Evolutionary conservation across 2,888 invertebrate species (phyloP).

Genomic region (Linnaemya tessellans): DNA sequence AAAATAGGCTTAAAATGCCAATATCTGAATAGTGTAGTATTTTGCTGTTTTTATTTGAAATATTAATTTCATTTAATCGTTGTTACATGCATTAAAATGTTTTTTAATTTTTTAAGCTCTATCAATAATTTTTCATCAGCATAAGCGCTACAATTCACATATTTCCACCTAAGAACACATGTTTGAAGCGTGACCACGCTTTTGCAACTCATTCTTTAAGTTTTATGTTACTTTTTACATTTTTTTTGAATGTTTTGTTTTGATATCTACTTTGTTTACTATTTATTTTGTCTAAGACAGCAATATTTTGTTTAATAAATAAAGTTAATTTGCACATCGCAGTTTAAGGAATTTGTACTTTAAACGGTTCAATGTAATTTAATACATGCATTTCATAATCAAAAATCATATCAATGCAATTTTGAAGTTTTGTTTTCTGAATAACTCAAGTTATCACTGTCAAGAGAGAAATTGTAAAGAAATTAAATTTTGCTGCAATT

Average conservation of each 20-base stretch:
- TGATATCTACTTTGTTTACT: background rate
- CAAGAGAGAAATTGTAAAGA: background rate
- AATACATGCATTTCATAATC: background rate
- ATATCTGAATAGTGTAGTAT: too few relatives aligned
- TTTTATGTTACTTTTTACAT: slow-evolving; percentile 15
- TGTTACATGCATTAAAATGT: too few relatives aligned
- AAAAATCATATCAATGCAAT: slow-evolving; percentile 16
- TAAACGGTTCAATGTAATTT: slow-evolving; percentile 23
- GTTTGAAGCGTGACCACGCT: slow-evolving; percentile 10
- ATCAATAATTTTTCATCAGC: too few relatives aligned
- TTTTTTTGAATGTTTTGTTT: slow-evolving; percentile 16
- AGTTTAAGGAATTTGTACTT: slow-evolving; percentile 12
- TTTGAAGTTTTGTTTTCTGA: slow-evolving; percentile 1
- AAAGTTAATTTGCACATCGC: background rate
- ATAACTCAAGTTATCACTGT: background rate
- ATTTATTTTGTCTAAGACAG: slow-evolving; percentile 20
- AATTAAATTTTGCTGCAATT: background rate
- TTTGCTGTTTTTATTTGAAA: too few relatives aligned
- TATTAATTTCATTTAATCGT: too few relatives aligned
- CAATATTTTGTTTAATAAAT: slow-evolving; percentile 21
- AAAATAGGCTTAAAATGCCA: too few relatives aligned
- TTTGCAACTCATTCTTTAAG: slow-evolving; percentile 16
- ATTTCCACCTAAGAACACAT: background rate
- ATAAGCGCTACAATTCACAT: too few relatives aligned
- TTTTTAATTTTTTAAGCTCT: too few relatives aligned